These are phyloP conservation scores for Drosophila simulans DNA, from an alignment of 1,140 invertebrate species.

Conservation along the genomic window DNA sequence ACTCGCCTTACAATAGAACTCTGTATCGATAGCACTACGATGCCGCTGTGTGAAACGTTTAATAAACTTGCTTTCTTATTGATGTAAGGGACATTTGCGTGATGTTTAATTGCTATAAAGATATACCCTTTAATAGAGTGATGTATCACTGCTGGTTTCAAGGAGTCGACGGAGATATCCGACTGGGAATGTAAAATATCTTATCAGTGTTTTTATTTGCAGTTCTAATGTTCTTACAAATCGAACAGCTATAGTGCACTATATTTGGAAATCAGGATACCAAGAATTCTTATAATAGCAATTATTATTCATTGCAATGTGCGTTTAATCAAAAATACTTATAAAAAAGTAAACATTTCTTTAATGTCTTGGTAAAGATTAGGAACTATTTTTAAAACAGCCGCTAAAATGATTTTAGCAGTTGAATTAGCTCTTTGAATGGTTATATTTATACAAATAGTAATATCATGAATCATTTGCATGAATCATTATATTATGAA, in stretches of 20 bases:
- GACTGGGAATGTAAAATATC: neutral
- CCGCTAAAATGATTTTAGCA: neutral
- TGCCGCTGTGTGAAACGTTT: conserved; percentile 72
- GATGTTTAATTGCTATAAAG: conserved; percentile 19
- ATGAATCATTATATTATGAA: too few species aligned
- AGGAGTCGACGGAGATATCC: neutral
- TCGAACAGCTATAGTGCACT: too few species aligned
- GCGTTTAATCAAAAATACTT: too few species aligned
- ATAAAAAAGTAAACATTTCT: neutral
- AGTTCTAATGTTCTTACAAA: neutral
- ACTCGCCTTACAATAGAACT: conserved; percentile 61
- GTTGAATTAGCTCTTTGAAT: neutral
- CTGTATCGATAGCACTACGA: conserved; percentile 64
- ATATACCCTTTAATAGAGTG: neutral
- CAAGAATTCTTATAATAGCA: too few species aligned
- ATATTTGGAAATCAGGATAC: too few species aligned
- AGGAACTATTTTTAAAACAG: neutral
- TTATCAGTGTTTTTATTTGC: neutral
- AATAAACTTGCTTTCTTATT: conserved; percentile 80
- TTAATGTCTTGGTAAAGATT: neutral
- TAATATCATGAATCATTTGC: too few species aligned
- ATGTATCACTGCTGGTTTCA: neutral
- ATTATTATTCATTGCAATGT: too few species aligned
- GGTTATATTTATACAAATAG: too few species aligned
- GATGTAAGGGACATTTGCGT: conserved; percentile 62